These are phyloP conservation scores for Hylomyscus alleni DNA, from an alignment of 2,797 vertebrate genomes.

Conservation along the genomic window DNA sequence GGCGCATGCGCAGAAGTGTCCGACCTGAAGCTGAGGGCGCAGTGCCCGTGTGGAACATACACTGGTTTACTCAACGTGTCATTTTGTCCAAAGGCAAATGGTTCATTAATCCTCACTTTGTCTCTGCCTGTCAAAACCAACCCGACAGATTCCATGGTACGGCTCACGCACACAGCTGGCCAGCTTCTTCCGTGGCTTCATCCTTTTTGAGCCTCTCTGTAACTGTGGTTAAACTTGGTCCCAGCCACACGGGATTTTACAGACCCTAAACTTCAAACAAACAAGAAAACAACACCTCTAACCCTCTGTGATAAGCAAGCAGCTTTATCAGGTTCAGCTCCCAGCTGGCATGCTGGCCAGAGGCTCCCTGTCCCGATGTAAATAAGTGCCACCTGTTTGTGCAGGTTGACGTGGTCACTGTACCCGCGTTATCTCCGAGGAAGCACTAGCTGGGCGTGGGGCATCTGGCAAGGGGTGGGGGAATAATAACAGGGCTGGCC, in stretches of 20 bases:
- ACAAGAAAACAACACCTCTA: conserved; percentile 79
- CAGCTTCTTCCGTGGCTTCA: not conserved
- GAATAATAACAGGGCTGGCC: conserved; percentile 82
- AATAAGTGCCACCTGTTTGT: conserved; percentile 89
- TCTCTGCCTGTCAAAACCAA: conserved; percentile 66
- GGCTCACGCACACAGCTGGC: not conserved
- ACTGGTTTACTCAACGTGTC: not conserved
- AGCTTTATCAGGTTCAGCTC: conserved; percentile 81
- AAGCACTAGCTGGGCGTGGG: conserved; percentile 89
- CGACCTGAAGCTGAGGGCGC: fast-evolving
- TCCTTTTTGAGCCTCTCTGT: not conserved
- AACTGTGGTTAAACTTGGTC: conserved; percentile 82
- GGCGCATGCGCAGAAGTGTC: not conserved
- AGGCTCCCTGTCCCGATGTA: conserved; percentile 61
- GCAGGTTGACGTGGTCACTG: conserved; percentile 84
- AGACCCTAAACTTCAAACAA: conserved; percentile 84
- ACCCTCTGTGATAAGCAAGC: conserved; percentile 83
- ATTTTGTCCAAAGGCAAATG: conserved; percentile 73
- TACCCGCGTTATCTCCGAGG: conserved; percentile 88
- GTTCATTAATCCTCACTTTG: conserved; percentile 70
- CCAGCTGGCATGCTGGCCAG: conserved; percentile 78
- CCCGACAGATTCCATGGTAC: not conserved
- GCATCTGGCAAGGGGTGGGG: conserved; percentile 79
- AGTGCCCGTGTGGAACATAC: fast-evolving
- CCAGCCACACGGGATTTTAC: fast-evolving